Conservation (phyloP, 23 tunicate species). For the Oikopleura dioica region DNA sequence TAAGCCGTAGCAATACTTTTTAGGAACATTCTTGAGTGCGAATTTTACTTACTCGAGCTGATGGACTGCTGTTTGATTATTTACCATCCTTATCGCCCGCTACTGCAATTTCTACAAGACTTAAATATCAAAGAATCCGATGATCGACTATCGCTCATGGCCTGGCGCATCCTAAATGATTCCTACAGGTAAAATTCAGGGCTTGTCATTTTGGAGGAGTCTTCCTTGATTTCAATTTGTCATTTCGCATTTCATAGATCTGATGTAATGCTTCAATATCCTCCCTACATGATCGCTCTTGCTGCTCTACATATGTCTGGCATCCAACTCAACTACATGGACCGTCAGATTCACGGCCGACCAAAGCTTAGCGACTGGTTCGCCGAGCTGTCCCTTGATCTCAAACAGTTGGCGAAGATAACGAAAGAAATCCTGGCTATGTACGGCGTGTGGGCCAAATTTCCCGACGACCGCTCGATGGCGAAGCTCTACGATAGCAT, state of each 20-base stretch:
- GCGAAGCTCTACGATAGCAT: conserved; percentile 30
- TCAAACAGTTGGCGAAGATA: conserved; percentile 56
- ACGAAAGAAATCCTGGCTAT: conserved; percentile 31
- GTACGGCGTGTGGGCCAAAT: conserved; percentile 52
- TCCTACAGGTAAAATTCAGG: conserved; percentile 19
- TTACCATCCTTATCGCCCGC: conserved; percentile 70
- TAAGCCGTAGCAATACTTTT: background rate
- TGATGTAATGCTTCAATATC: conserved; percentile 50
- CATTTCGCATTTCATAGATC: conserved; percentile 17
- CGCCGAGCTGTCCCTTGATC: conserved; percentile 58
- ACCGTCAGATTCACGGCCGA: conserved; percentile 14
- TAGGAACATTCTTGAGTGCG: conserved; percentile 60
- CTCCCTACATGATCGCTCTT: conserved; percentile 64
- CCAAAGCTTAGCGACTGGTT: conserved; percentile 43
- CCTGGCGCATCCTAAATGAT: conserved; percentile 84
- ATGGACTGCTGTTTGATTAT: conserved; percentile 82
- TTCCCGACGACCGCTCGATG: conserved; percentile 41
- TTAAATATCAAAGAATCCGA: background rate
- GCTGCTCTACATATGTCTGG: conserved; percentile 77
- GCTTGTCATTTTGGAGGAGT: no score
- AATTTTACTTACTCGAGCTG: conserved; percentile 54
- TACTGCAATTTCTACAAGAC: conserved; percentile 40
- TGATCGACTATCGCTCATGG: conserved; percentile 34
- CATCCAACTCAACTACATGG: conserved; percentile 29
- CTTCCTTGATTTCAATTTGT: no score